Percentiles rank a stretch among this genome's conserved stretches.
Evolutionary conservation across 2,888 invertebrate species (phyloP).

Genomic region (Eupithecia centaureata): DNA sequence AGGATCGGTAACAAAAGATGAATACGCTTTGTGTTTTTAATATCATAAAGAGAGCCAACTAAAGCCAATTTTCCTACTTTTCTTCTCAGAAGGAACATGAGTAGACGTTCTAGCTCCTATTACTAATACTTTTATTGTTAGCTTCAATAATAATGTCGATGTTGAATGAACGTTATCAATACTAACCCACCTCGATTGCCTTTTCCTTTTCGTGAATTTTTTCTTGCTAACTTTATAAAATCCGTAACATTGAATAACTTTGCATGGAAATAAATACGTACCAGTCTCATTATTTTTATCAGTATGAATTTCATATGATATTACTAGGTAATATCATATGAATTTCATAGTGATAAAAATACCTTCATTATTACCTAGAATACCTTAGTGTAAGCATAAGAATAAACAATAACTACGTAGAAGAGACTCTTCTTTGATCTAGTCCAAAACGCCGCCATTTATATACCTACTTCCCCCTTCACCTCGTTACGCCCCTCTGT

Average conservation of each 20-base stretch:
- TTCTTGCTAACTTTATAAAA: neutral
- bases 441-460: no score
- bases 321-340: no score
- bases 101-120: slow-evolving; percentile 38
- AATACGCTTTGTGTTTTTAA: neutral
- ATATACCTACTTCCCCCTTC: no score
- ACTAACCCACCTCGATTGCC: slow-evolving; percentile 2
- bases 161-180: slow-evolving; percentile 19
- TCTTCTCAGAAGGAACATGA: slow-evolving; percentile 35
- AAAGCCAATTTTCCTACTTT: slow-evolving; percentile 35
- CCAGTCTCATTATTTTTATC: neutral
- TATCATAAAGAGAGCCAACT: neutral
- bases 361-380: no score
- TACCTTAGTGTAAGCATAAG: neutral
- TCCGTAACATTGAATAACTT: slow-evolving; percentile 1
- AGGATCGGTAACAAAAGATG: neutral
- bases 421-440: no score
- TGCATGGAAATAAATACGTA: neutral
- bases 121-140: slow-evolving; percentile 30
- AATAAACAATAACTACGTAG: no score
- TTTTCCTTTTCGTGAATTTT: neutral
- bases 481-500: no score
- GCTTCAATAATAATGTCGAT: slow-evolving; percentile 15
- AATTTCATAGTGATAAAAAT: no score
- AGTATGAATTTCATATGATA: neutral